Evolutionary conservation across 2,888 invertebrate species (phyloP).

Genomic region (Acanthosepion esculentum): DNA sequence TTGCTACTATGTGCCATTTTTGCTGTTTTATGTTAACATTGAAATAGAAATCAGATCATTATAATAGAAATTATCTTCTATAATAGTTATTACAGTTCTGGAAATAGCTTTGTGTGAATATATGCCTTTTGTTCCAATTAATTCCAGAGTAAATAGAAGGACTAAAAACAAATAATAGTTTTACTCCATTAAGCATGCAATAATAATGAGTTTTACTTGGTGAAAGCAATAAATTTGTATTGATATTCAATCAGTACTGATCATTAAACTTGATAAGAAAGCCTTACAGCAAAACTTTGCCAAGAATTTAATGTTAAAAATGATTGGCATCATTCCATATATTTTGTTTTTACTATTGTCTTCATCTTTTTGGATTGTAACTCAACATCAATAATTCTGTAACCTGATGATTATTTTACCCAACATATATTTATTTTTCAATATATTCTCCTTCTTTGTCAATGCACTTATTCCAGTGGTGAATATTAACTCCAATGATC

Average conservation of each 20-base stretch:
- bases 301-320: not conserved
- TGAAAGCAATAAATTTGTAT: not conserved
- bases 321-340: not conserved
- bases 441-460: too few relatives aligned
- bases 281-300: not conserved
- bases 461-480: too few relatives aligned
- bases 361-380: not conserved
- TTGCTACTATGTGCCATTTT: too few relatives aligned
- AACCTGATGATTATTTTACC: not conserved
- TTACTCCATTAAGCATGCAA: not conserved
- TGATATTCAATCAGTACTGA: not conserved
- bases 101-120: too few relatives aligned
- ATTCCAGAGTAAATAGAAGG: not conserved
- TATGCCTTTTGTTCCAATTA: not conserved
- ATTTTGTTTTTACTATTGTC: not conserved
- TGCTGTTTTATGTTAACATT: too few relatives aligned
- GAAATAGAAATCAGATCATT: too few relatives aligned
- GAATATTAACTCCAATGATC: too few relatives aligned
- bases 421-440: too few relatives aligned
- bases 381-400: not conserved
- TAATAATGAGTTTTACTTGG: not conserved
- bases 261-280: not conserved
- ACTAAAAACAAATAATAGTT: not conserved
- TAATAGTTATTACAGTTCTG: too few relatives aligned
- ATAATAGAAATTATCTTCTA: too few relatives aligned